Percentiles rank a stretch among this genome's conserved stretches.
Conservation (phyloP, 2,888 invertebrate species). For the Catocala nupta region DNA sequence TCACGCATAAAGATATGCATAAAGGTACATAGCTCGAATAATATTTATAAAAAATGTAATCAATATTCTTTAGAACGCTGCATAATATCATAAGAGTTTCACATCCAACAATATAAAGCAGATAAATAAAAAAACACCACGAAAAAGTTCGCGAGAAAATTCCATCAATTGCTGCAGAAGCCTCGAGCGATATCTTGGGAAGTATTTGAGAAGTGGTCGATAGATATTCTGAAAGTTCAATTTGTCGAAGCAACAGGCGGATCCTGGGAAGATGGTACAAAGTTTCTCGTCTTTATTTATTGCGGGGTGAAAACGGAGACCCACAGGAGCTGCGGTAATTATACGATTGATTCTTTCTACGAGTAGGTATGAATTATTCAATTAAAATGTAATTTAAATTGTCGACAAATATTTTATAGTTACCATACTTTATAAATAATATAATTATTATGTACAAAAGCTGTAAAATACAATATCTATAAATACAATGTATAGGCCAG, state of each 20-base stretch:
- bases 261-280: conserved; percentile 22
- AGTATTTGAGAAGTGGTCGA: conserved; percentile 52
- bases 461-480: too few relatives aligned
- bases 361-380: conserved; percentile 10
- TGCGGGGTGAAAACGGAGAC: conserved; percentile 15
- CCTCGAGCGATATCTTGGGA: conserved; percentile 42
- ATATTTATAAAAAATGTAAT: too few relatives aligned
- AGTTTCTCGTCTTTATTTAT: conserved; percentile 44
- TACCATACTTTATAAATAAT: too few relatives aligned
- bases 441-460: too few relatives aligned
- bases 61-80: neutral
- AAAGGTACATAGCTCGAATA: too few relatives aligned
- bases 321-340: conserved; percentile 1
- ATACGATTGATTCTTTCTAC: conserved; percentile 5
- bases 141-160: conserved; percentile 30
- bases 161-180: conserved; percentile 41
- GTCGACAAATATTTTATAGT: too few relatives aligned
- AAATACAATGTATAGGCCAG: too few relatives aligned
- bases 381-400: neutral
- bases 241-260: conserved; percentile 54
- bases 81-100: neutral
- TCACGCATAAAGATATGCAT: too few relatives aligned
- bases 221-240: conserved; percentile 56
- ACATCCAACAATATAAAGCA: neutral
- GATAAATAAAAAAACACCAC: conserved; percentile 16